Base-by-base conservation (phyloP, 2,113 vertebrate genomes). In the Hemibagrus wyckioides region DNA sequence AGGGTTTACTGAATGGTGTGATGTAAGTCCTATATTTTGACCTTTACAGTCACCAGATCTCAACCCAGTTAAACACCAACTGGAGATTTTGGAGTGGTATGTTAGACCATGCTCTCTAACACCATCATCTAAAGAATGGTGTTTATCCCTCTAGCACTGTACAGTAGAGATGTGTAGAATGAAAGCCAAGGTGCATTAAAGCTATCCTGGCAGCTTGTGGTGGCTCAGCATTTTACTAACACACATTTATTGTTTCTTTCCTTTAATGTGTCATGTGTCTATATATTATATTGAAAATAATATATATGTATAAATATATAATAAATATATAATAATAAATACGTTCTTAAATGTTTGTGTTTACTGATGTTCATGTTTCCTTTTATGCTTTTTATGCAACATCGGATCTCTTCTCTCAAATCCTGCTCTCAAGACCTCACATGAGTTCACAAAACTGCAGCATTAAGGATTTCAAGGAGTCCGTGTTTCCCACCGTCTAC, bases 401-500 rank as follows among this genome's bases (percentile, higher is more conserved):
- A 50, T 23, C 25, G 11, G 33, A 57, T 44, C 52, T 79, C n/a
- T 50, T 30, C 36, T 36, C 17, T 65, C 36, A 39, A 21, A 48
- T 5, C 85, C 25, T 39, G 30, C 23, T 30, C 6, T 23, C 82
- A 87, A 41, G 76, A 30, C n/a, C 65, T 61, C 52, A 52, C 79
- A 87, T 89, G 90, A 59, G 80, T 69, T 17, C 21, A 11, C 41
- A 50, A 21, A 87, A 86, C 80, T 94, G 93, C 57, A 67, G 82
- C 0, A 84, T 33, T 50, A 92, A 92, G 0, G 0, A 63, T 81
- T 96, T 96, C 92, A 96, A 95, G 87, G 91, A 76, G 87, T 80
- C 57, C 0, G 91, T 96, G 90, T 96, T 94, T 81, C 95, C 95
- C 7, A 1, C 77, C 0, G 0, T 39, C 1, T 96, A 96, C 69